Conservation (phyloP, 2,113 vertebrate genomes). For the Grantiella picta region DNA sequence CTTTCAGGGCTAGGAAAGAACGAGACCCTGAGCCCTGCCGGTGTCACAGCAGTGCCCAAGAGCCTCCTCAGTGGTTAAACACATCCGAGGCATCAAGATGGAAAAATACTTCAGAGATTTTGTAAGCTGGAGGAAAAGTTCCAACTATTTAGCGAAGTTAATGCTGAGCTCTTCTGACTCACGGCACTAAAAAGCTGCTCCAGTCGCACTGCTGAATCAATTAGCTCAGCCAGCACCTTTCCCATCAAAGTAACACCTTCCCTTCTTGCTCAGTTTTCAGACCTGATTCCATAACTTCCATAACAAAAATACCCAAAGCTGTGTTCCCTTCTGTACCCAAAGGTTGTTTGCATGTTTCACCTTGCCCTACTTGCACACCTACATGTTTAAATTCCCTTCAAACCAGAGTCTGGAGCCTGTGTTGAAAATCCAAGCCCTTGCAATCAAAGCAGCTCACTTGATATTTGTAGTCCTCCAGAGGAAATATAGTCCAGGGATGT, state of each 20-base stretch:
- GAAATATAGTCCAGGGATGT: not conserved
- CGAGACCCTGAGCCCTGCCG: not conserved
- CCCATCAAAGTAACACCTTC: constrained; percentile 15
- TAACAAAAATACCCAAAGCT: not conserved
- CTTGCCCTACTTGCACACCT: not conserved
- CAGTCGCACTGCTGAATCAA: constrained; percentile 39
- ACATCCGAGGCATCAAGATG: not conserved
- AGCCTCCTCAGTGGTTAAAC: not conserved
- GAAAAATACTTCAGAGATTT: constrained; percentile 52
- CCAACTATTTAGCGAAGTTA: constrained; percentile 33
- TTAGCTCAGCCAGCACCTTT: constrained; percentile 45
- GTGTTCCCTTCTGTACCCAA: not conserved
- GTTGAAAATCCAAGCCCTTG: not conserved
- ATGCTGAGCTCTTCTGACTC: constrained; percentile 52
- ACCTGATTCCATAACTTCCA: not conserved
- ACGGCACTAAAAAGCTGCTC: constrained; percentile 22
- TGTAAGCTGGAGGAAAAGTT: constrained; percentile 41
- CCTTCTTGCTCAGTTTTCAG: constrained; percentile 13
- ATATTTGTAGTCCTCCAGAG: not conserved
- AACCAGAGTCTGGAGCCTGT: not conserved
- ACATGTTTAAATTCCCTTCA: not conserved
- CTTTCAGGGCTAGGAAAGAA: not conserved
- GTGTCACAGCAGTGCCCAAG: not conserved
- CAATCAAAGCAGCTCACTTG: not conserved
- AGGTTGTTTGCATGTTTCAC: not conserved